Evolutionary conservation across 2,888 invertebrate species (phyloP).

Genomic region (Drosophila nigritarsus): DNA sequence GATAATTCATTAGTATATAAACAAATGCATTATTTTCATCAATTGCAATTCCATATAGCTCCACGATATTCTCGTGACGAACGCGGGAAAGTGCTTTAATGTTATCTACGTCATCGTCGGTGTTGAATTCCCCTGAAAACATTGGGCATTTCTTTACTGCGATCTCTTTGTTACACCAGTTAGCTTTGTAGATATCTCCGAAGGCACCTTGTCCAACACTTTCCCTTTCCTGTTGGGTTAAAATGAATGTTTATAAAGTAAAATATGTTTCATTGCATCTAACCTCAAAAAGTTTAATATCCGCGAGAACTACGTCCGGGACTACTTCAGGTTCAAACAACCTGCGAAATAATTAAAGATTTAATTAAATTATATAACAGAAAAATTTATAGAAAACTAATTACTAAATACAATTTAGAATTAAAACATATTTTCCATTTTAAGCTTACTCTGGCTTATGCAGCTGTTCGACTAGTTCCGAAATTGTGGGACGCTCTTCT

Average conservation of each 20-base stretch:
- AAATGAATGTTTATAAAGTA: background rate
- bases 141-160: background rate
- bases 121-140: background rate
- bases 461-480: background rate
- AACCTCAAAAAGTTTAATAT: background rate
- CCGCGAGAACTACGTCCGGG: background rate
- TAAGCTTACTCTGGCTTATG: background rate
- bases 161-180: background rate
- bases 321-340: background rate
- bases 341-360: background rate
- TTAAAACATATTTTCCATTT: background rate
- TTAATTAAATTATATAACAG: background rate
- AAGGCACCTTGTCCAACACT: background rate
- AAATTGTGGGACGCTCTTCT: background rate
- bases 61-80: slow-evolving; percentile 11
- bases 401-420: background rate
- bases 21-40: background rate
- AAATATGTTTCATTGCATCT: background rate
- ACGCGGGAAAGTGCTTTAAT: background rate
- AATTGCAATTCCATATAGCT: slow-evolving; percentile 2
- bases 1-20: slow-evolving; percentile 1
- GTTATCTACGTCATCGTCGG: background rate
- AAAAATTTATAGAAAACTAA: background rate
- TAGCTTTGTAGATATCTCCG: slow-evolving; percentile 2
- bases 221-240: background rate